phyloP scores from a whole-genome alignment of 2,888 invertebrate species.

The Platycheirus albimanus region DNA sequence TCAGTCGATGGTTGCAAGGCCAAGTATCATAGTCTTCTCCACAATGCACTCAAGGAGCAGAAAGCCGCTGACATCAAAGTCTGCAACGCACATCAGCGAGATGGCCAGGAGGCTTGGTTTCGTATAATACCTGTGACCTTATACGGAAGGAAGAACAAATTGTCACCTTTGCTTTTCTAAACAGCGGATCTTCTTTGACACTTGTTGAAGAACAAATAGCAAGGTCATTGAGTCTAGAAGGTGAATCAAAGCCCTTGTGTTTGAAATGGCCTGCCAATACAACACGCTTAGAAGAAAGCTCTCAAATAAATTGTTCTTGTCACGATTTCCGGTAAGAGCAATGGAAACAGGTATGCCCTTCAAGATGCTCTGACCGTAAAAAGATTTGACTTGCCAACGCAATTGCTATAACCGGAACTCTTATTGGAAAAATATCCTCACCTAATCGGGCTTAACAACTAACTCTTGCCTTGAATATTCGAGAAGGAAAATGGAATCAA shows the following conservation, averaged over 20 bases:
- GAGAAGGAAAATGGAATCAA: too few relatives aligned
- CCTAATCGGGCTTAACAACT: background rate
- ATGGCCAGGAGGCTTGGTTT: background rate
- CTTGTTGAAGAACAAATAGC: slow-evolving; percentile 23
- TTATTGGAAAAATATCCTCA: background rate
- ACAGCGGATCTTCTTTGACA: slow-evolving; percentile 34
- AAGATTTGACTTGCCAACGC: background rate
- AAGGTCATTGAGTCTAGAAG: slow-evolving; percentile 13
- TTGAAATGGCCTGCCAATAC: slow-evolving; percentile 33
- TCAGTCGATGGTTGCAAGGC: background rate
- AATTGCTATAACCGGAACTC: background rate
- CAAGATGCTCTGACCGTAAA: background rate
- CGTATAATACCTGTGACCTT: background rate
- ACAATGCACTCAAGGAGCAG: background rate
- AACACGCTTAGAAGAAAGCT: background rate
- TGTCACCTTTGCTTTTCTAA: slow-evolving; percentile 9
- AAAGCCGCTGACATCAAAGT: background rate
- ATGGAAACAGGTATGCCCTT: background rate
- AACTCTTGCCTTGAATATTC: background rate
- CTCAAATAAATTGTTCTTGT: background rate
- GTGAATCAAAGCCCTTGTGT: slow-evolving; percentile 16
- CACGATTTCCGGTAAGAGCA: background rate
- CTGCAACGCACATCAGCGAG: background rate
- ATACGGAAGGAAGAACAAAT: slow-evolving; percentile 7
- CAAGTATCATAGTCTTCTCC: background rate